Evolutionary conservation across 2,888 invertebrate species (phyloP), one percentile per base, ranked within the genome.

Genomic region (Bombyx huttoni): DNA sequence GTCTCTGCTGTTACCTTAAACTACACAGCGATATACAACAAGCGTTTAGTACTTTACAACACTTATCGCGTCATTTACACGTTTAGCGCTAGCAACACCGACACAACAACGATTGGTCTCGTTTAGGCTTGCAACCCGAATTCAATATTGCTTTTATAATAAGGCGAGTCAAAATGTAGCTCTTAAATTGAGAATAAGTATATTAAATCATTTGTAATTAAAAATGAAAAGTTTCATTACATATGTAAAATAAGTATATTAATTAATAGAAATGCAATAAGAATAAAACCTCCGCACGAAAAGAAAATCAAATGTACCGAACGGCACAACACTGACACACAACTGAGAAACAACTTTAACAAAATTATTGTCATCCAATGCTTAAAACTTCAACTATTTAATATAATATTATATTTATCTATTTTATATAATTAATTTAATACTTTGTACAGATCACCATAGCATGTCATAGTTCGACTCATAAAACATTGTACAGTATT

Each of bases 351-450:
- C 67, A 72, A 78, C 63, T 68, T 72, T 82, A 85, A 86, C 82
- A 80, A 81, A 86, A 85, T 87, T 88, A 88, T 88, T 88, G 87
- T 88, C 87, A 84, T 87, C 80, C 85, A 80, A 87, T 82, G 86
- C 83, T 86, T 82, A 78, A 74, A 64, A 70, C 78, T 78, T 70
- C 84, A 78, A 80, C 74, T 70, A 24, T 24, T 3, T 24, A 24
- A 78, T 75, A 71, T 66, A 63, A 75, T 73, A 70, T 67, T 73
- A 67, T 67, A 69, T 67, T 70, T 64, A 72, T 68, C 75, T 70
- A 51, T 51, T 46, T 40, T 40, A 40, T 40, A 10, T 10, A 59
- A 66, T 72, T 79, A 72, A 78, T 70, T 73, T 74, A 78, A 74
- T 67, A 82, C 75, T 82, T 82, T 81, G 75, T 78, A 86, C 82